Evolutionary conservation across 2,888 invertebrate species (phyloP).

Genomic region (Catonia carolina): DNA sequence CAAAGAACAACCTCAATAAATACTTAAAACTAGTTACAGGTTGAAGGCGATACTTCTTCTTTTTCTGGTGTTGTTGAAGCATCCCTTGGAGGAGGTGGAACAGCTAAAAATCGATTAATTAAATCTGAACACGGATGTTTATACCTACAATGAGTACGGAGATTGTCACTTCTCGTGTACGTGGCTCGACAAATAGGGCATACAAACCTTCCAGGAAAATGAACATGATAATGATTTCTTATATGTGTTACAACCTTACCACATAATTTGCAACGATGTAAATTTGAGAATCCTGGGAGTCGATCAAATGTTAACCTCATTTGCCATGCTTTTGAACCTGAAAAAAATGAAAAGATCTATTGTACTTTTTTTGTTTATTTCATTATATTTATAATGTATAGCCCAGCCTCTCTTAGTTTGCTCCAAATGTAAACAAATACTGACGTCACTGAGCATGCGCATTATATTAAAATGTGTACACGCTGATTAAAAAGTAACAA

Average conservation of each 20-base stretch:
- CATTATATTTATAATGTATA: no score
- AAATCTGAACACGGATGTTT: constrained; percentile 52
- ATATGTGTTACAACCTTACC: constrained; percentile 92
- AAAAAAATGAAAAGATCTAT: constrained; percentile 55
- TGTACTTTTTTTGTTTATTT: no score
- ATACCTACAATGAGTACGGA: constrained; percentile 88
- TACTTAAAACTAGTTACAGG: not conserved
- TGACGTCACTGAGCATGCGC: no score
- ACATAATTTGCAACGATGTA: constrained; percentile 90
- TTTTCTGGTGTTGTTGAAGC: not conserved
- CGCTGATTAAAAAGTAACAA: no score
- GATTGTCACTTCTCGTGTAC: constrained; percentile 87
- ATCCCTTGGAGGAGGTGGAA: not conserved
- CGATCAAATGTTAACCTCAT: constrained; percentile 92
- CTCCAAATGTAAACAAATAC: no score
- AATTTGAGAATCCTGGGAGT: constrained; percentile 78
- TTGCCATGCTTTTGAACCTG: constrained; percentile 93
- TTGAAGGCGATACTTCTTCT: not conserved
- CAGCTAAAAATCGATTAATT: not conserved
- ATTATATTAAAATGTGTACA: no score
- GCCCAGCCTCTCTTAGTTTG: no score
- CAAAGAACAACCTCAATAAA: no score
- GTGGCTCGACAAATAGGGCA: constrained; percentile 86
- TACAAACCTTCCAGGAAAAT: constrained; percentile 87
- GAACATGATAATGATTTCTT: constrained; percentile 90